These are phyloP conservation scores for Buceros bicornis DNA, from an alignment of 2,797 vertebrate species.

Conservation along the genomic window DNA sequence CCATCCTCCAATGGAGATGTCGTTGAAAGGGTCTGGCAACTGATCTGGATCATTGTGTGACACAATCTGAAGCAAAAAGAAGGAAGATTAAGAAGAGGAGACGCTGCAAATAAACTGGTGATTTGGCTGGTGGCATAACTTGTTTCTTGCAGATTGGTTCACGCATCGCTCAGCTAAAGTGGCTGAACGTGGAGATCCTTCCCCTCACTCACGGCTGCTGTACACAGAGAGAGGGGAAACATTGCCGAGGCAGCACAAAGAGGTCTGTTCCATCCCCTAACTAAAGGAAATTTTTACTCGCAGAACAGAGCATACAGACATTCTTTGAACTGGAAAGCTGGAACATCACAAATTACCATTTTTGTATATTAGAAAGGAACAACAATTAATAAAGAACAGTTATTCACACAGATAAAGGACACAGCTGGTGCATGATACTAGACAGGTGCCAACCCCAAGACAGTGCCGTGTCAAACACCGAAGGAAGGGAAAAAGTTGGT, in stretches of 20 bases:
- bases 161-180: neutral
- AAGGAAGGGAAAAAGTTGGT: neutral
- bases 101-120: neutral
- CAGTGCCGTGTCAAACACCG: neutral
- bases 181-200: neutral
- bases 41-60: slow-evolving; percentile 80
- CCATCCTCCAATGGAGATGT: slow-evolving; percentile 95
- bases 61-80: slow-evolving; percentile 83
- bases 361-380: neutral
- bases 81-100: neutral
- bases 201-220: neutral
- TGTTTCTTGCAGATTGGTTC: neutral
- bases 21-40: slow-evolving; percentile 93
- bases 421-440: neutral
- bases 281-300: neutral
- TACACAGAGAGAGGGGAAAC: neutral
- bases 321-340: neutral
- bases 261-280: neutral
- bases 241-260: neutral
- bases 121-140: neutral
- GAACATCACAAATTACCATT: neutral
- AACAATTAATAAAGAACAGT: neutral
- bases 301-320: neutral
- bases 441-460: neutral
- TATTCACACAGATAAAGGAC: neutral